Evolutionary conservation across 2,113 vertebrate genomes (phyloP), one percentile per base, ranked within the genome.

Genomic region (Picathartes gymnocephalus): DNA sequence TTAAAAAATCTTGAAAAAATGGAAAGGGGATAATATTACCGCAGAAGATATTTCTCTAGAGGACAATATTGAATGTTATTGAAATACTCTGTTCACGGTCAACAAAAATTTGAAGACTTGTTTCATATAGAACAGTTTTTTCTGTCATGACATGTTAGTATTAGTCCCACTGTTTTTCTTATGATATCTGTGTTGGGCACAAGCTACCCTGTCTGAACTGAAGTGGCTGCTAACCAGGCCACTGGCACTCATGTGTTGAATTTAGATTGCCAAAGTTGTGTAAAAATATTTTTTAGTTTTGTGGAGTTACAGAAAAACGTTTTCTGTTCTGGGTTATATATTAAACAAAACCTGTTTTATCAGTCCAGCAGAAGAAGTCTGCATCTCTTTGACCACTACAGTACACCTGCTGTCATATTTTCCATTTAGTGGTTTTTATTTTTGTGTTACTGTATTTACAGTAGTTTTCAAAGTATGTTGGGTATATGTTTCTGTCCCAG

Each of bases 41-140:
- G 1, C 22, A 97, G 58, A 96, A 94, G 40, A 88, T 86, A 95
- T 77, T 90, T 97, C 93, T 97, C 94, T 92, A 92, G 96, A 94
- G 87, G 85, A 95, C 39, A 78, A 62, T 50, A 61, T 84, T 84
- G 56, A 94, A 66, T 9, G 82, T 92, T 92, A 92, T 53, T 91
- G 62, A 94, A 96, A 88, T 60, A 90, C 72, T 61, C 76, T 76
- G 70, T 72, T 92, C 51, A 13, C 45, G 57, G 53, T 19, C 28
- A 89, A 72, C 40, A 93, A 85, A 89, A 35, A 14, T 9, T 18
- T 10, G 28, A 79, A 40, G 17, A 0, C 91, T 82, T 88, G 11
- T 78, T 93, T 68, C 13, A 10, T 48, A n/a, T 8, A 68, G 69
- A 85, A 4, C 16, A 37, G 28, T 45, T 35, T 39, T 77, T 17